Conservation (phyloP, 1,140 invertebrate species). For the Cylas formicarius region DNA sequence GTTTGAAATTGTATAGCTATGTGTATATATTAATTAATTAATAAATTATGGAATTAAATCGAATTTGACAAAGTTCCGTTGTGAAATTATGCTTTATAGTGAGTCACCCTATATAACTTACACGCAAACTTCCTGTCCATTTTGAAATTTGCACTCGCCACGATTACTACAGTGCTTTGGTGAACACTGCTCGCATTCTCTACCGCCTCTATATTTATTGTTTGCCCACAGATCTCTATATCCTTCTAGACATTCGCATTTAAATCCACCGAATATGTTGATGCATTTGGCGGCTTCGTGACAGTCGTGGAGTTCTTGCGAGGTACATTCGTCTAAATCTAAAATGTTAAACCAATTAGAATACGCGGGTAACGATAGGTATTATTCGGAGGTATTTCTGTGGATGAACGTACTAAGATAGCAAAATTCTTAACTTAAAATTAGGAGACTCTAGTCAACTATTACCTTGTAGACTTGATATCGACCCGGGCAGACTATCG, state of each 20-base stretch:
- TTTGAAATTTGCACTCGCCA: constrained; percentile 71
- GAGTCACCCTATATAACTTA: constrained; percentile 47
- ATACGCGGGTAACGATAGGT: no score
- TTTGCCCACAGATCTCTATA: constrained; percentile 67
- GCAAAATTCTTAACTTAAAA: not conserved
- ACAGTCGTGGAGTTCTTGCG: constrained; percentile 84
- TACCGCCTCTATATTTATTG: constrained; percentile 56
- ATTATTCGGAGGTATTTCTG: no score
- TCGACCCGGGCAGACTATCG: constrained; percentile 60
- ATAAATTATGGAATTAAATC: no score
- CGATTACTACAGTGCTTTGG: constrained; percentile 73
- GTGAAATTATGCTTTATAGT: no score
- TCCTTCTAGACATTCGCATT: constrained; percentile 74
- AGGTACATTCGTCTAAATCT: constrained; percentile 88
- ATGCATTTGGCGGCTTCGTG: constrained; percentile 75
- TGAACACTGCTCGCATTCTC: constrained; percentile 69
- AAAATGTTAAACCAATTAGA: no score
- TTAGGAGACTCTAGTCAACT: not conserved
- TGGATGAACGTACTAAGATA: no score
- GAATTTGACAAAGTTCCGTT: no score
- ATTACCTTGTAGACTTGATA: constrained; percentile 39
- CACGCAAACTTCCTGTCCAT: constrained; percentile 72
- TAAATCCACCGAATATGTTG: constrained; percentile 85
- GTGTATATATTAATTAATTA: no score
- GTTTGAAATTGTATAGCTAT: not conserved